Base-by-base conservation (phyloP, 2,888 invertebrate species). In the Xanthorhoe spadicearia region DNA sequence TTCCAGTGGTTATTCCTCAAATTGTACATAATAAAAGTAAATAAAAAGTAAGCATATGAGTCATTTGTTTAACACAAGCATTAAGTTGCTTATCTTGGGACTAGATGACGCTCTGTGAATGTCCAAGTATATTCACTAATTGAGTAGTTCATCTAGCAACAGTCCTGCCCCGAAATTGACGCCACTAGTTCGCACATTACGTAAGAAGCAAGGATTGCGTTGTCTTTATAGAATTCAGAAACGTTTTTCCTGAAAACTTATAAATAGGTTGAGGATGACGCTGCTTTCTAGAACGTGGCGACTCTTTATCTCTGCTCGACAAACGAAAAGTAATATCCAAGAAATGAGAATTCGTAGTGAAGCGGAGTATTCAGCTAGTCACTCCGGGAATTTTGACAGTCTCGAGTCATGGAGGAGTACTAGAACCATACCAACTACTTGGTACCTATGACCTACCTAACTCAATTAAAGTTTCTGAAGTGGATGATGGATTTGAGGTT, bases 261-360 rank as follows among this genome's bases (percentile, higher is more conserved):
- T 52, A 52, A 51, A 59, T 59, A 59, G 51, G 35, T 51, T 19
- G 23, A 23, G 38, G 51, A 59, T 59, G 59, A 59, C 51, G 51
- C 52, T 38, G 35, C 32, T 19, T 15, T 53, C 43, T 28, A 46
- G 28, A 28, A 46, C 15, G 13, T 23, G 13, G 46, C n/a, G 28
- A 15, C 15, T 15, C 10, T 19, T 17, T 53, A 53, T 15, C 15
- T 5, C 15, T 32, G 46, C 28, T 0, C 46, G 28, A 48, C 17
- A 48, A 13, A 13, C 15, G 2, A 17, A 48, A 48, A 15, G 15
- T 17, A 48, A 43, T 15, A 15, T 46, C 15, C n/a, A 48, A 46
- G 48, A 48, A 48, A 48, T 17, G 15, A 48, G 15, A 15, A 17
- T 48, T 0, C 7, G 7, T 15, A 17, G 48, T 15, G 48, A 48